Percentiles rank a stretch among this genome's conserved stretches.
phyloP scores from a whole-genome alignment of 2,888 invertebrate genomes.

The Torymus auratus region DNA sequence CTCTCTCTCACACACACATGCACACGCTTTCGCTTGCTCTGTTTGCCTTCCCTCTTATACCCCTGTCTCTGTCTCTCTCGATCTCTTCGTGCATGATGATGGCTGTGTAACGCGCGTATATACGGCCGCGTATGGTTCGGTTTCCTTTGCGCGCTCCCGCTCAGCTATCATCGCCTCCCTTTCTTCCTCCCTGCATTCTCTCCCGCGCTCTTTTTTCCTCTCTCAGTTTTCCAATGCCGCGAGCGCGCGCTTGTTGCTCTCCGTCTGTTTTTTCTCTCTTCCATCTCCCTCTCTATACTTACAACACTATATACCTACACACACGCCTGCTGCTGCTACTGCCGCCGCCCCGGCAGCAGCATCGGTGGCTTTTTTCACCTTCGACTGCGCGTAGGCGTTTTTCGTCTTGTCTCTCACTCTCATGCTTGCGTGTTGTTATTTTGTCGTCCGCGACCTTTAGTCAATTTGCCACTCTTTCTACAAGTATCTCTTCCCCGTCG shows the following conservation, averaged over 20 bases:
- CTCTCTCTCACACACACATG: not conserved
- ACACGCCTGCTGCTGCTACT: too few species aligned
- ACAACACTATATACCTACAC: too few species aligned
- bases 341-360: too few species aligned
- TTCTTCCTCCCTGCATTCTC: too few species aligned
- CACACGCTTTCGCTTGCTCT: not conserved
- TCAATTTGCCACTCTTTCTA: not conserved
- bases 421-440: slow-evolving; percentile 65
- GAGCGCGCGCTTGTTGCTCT: too few species aligned
- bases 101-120: not conserved
- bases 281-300: too few species aligned
- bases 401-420: too few species aligned
- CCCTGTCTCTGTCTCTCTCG: slow-evolving; percentile 1
- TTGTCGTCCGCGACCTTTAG: slow-evolving; percentile 62
- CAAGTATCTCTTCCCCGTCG: slow-evolving; percentile 7
- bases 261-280: not conserved
- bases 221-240: not conserved
- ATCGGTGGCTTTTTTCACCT: too few species aligned
- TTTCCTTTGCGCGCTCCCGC: too few species aligned
- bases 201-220: slow-evolving; percentile 12
- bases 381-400: too few species aligned
- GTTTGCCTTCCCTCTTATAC: not conserved
- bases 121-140: not conserved
- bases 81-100: too few species aligned
- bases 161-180: too few species aligned